Evolutionary conservation across 2,113 vertebrate genomes (phyloP).

Genomic region (Phrynosoma blainvillii): DNA sequence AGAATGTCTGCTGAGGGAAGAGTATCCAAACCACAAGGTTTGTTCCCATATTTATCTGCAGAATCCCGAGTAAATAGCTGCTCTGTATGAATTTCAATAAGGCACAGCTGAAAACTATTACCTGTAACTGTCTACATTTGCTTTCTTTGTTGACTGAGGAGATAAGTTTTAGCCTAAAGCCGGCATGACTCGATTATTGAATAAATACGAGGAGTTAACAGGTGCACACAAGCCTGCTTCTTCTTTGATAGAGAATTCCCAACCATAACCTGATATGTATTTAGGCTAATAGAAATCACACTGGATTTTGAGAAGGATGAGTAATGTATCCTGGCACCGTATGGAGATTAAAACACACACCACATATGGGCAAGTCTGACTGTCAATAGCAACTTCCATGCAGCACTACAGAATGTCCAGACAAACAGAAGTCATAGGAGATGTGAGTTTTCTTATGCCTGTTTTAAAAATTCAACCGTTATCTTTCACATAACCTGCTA

Average conservation of each 20-base stretch:
- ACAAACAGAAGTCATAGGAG: neutral
- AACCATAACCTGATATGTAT: neutral
- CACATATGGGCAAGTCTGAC: neutral
- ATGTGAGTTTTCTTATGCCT: neutral
- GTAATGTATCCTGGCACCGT: neutral
- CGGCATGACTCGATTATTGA: constrained; percentile 20
- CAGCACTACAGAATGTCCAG: neutral
- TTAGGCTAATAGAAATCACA: constrained; percentile 8
- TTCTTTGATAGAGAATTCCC: neutral
- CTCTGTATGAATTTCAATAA: neutral
- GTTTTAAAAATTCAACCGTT: neutral
- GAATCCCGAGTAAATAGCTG: neutral
- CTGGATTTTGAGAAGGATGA: constrained; percentile 7
- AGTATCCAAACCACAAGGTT: neutral
- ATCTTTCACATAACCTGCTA: neutral
- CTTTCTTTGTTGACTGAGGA: constrained; percentile 12
- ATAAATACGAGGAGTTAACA: neutral
- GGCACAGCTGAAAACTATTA: neutral
- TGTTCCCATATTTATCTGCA: neutral
- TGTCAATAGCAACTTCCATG: neutral
- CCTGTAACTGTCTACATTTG: constrained; percentile 14
- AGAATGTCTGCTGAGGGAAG: neutral
- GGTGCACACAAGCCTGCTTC: fast-evolving
- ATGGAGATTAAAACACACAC: neutral
- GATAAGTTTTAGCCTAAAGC: constrained; percentile 1